phyloP scores from a whole-genome alignment of 2,113 vertebrate genomes.

The Eonycteris spelaea region DNA sequence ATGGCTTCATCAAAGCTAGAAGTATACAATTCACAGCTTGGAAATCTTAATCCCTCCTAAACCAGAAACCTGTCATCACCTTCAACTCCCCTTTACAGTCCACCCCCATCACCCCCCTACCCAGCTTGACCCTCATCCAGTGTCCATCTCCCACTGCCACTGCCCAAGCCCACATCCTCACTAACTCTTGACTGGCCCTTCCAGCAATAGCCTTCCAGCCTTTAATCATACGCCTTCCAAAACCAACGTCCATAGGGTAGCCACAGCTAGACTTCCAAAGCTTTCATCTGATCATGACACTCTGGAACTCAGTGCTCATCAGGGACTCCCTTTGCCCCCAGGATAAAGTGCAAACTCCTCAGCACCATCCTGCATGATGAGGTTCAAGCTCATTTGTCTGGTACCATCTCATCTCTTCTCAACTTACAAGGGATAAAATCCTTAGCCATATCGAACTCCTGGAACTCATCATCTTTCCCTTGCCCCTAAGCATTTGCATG shows the following conservation, averaged over 20 bases:
- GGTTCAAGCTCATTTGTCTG: background rate
- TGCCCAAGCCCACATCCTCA: background rate
- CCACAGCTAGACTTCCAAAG: background rate
- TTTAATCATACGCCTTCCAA: background rate
- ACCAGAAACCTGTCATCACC: background rate
- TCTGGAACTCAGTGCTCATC: background rate
- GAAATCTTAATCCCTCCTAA: background rate
- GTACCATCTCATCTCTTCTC: background rate
- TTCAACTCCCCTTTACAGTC: background rate
- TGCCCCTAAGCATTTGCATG: background rate
- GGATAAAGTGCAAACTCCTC: background rate
- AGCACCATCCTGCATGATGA: fast-evolving
- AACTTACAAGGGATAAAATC: background rate
- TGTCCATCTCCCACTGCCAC: background rate
- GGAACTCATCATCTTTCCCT: background rate
- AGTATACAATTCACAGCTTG: background rate
- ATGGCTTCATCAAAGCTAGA: background rate
- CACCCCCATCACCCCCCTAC: background rate
- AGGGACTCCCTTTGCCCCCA: background rate
- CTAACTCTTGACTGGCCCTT: background rate
- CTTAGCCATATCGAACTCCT: background rate
- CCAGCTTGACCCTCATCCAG: background rate
- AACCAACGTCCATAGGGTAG: background rate
- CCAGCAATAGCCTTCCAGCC: background rate
- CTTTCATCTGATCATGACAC: background rate